A percentile compares a stretch with the other conserved stretches of the same genome.
Conservation (phyloP, 2,888 invertebrate genomes). For the Pemphredon lugubris region DNA sequence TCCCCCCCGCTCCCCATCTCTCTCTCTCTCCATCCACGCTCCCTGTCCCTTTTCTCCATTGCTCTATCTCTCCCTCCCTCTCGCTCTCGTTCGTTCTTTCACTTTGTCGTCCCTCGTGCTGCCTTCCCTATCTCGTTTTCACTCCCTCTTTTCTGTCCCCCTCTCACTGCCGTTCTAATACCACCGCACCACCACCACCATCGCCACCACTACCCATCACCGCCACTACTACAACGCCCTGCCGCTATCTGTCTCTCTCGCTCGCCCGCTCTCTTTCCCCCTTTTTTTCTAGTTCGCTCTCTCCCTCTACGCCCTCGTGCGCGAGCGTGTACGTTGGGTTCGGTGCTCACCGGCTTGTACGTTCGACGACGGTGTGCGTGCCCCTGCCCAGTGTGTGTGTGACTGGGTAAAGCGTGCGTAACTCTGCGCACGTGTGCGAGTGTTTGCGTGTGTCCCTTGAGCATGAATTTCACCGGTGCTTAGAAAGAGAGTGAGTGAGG, state of each 20-base stretch:
- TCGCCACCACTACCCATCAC: conserved; percentile 25
- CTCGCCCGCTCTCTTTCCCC: conserved; percentile 22
- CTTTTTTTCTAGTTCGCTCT: conserved; percentile 44
- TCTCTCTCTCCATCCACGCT: conserved; percentile 22
- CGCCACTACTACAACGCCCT: neutral
- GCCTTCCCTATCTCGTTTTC: conserved; percentile 62
- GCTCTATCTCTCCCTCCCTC: conserved; percentile 36
- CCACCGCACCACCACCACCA: conserved; percentile 45
- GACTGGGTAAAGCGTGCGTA: conserved; percentile 39
- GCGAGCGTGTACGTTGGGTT: conserved; percentile 6
- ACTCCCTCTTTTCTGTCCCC: conserved; percentile 54
- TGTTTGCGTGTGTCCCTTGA: conserved; percentile 28
- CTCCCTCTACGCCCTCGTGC: conserved; percentile 50
- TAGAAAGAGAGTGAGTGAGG: conserved; percentile 67
- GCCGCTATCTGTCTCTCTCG: conserved; percentile 21
- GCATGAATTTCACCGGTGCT: conserved; percentile 60
- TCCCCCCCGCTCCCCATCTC: conserved; percentile 36
- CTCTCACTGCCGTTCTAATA: conserved; percentile 43
- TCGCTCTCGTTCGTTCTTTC: conserved; percentile 43
- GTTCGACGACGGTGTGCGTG: neutral
- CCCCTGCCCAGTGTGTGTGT: conserved; percentile 30
- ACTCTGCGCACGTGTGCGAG: conserved; percentile 21
- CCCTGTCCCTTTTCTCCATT: conserved; percentile 29
- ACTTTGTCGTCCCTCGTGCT: conserved; percentile 57
- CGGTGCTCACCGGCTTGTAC: neutral